A percentile compares a stretch with the other conserved stretches of the same genome.
phyloP scores from a whole-genome alignment of 1,140 invertebrate species.

The Drosophila pallidifrons region DNA sequence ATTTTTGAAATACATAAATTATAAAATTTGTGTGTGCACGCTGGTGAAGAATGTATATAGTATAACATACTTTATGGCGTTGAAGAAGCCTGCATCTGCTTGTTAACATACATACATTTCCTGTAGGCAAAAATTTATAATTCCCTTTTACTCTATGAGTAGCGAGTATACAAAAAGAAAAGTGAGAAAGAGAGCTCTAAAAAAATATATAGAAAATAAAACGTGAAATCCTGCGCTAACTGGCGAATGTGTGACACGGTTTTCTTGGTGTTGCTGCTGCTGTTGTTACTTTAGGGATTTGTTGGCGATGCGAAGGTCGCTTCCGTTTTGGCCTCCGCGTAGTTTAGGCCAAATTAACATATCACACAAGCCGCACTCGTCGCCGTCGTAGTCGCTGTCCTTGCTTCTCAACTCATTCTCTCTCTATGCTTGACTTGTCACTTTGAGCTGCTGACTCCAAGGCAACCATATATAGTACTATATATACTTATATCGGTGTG shows the following conservation, averaged over 20 bases:
- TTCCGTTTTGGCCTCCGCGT: slow-evolving; percentile 29
- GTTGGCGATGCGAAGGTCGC: slow-evolving; percentile 13
- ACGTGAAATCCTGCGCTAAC: slow-evolving; percentile 53
- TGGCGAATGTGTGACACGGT: slow-evolving; percentile 64
- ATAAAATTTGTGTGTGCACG: too few relatives aligned
- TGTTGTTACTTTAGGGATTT: slow-evolving; percentile 40
- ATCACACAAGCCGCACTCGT: slow-evolving; percentile 60
- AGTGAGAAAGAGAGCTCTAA: neutral
- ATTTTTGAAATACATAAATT: too few relatives aligned
- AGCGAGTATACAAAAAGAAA: neutral
- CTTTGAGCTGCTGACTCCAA: slow-evolving; percentile 61
- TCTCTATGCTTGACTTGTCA: slow-evolving; percentile 66
- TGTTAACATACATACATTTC: too few relatives aligned
- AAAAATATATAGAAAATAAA: neutral
- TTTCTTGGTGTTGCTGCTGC: slow-evolving; percentile 2
- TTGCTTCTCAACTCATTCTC: slow-evolving; percentile 26
- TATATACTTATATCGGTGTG: neutral
- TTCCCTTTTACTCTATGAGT: too few relatives aligned
- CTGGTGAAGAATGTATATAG: too few relatives aligned
- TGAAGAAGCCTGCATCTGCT: too few relatives aligned
- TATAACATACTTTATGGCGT: too few relatives aligned
- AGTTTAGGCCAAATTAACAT: slow-evolving; percentile 78
- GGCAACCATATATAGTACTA: slow-evolving; percentile 16
- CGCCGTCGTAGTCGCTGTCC: slow-evolving; percentile 32
- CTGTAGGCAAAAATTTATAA: too few relatives aligned